Evolutionary conservation across 2,888 invertebrate species (phyloP).

Genomic region (Chironomus tentans): DNA sequence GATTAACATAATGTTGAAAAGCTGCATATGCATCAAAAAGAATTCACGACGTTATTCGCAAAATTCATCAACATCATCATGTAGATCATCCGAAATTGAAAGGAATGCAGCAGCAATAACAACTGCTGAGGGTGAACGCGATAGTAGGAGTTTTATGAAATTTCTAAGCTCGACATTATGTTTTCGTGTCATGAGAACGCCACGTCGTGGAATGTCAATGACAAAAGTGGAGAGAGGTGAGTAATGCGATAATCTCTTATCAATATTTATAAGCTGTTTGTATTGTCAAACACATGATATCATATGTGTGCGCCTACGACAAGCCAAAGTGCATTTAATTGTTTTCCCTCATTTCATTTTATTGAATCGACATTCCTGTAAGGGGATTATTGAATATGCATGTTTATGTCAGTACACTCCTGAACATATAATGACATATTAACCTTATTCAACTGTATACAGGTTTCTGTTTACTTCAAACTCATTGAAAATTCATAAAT

Average conservation of each 20-base stretch:
- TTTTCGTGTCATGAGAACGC: conserved; percentile 50
- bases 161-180: conserved; percentile 48
- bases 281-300: no score
- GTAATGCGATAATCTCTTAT: conserved; percentile 34
- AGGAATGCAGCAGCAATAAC: conserved; percentile 33
- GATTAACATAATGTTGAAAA: conserved; percentile 37
- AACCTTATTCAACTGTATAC: no score
- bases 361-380: no score
- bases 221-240: conserved; percentile 69
- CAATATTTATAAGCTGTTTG: no score
- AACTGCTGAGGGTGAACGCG: background rate
- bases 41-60: conserved; percentile 41
- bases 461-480: no score
- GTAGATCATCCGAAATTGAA: conserved; percentile 42
- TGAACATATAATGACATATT: no score
- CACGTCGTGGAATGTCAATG: conserved; percentile 59
- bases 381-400: no score
- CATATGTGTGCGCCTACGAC: no score
- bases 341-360: no score
- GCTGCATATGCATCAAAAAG: conserved; percentile 40
- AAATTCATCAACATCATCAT: conserved; percentile 42
- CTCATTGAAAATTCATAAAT: no score
- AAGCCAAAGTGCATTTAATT: no score
- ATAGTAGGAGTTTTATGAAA: conserved; percentile 36
- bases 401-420: no score